Conservation (phyloP, 2,113 vertebrate genomes). For the Panurus biarmicus region DNA sequence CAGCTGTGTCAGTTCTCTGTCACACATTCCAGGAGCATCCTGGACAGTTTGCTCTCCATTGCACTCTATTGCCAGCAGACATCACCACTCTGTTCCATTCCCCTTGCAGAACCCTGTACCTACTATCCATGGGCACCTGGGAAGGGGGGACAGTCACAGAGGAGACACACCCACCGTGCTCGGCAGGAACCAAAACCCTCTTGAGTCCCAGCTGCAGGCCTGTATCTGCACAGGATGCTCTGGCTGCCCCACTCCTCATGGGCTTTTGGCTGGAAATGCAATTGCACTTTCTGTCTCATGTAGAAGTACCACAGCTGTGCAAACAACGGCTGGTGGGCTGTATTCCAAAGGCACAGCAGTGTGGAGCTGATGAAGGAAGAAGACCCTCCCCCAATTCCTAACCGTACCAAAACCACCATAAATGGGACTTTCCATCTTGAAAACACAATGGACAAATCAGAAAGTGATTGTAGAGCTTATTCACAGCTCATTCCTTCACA, state of each 20-base stretch:
- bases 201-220: no score
- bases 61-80: background rate
- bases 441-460: background rate
- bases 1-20: background rate
- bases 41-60: background rate
- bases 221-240: no score
- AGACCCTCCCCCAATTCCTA: background rate
- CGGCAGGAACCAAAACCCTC: no score
- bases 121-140: background rate
- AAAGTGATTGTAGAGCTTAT: background rate
- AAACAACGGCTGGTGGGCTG: no score
- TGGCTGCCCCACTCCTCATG: no score
- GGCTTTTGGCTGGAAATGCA: no score
- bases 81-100: background rate
- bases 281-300: no score
- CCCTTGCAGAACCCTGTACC: background rate
- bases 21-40: background rate
- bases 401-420: background rate
- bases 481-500: background rate
- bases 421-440: background rate
- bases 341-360: background rate
- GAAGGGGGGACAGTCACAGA: background rate
- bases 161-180: no score
- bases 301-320: no score
- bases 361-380: background rate